A percentile compares a stretch with the other conserved stretches of the same genome.
Evolutionary conservation across 1,140 invertebrate species (phyloP).

Genomic region (Cotesia typhae): DNA sequence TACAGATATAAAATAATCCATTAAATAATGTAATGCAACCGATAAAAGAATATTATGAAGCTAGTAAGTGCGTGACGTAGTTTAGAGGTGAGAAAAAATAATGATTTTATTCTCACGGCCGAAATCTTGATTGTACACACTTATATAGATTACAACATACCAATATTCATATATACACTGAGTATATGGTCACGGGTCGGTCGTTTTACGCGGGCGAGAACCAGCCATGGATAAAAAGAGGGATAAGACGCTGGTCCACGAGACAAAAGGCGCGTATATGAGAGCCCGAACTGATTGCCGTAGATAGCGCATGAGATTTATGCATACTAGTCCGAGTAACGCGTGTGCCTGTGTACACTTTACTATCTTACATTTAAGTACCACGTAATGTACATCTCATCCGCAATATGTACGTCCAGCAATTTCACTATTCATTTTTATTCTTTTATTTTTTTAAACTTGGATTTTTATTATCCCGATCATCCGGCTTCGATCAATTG

Average conservation of each 20-base stretch:
- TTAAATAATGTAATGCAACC: no score
- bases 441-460: no score
- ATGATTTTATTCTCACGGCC: constrained; percentile 29
- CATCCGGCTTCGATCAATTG: no score
- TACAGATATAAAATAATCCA: no score
- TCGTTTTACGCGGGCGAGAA: constrained; percentile 35
- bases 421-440: no score
- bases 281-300: constrained; percentile 29
- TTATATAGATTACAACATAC: constrained; percentile 26
- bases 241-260: constrained; percentile 31
- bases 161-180: not conserved
- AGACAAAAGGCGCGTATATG: constrained; percentile 36
- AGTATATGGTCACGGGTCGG: constrained; percentile 30
- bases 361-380: not conserved
- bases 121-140: constrained; percentile 26
- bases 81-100: constrained; percentile 2
- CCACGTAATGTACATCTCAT: constrained; percentile 4
- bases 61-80: not conserved
- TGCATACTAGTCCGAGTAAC: constrained; percentile 26
- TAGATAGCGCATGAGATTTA: constrained; percentile 33
- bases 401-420: not conserved
- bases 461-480: no score
- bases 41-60: constrained; percentile 4
- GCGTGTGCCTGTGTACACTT: not conserved
- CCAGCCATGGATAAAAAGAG: constrained; percentile 18